Conservation (phyloP, 1,140 invertebrate species). For the Rhynchophorus ferrugineus region DNA sequence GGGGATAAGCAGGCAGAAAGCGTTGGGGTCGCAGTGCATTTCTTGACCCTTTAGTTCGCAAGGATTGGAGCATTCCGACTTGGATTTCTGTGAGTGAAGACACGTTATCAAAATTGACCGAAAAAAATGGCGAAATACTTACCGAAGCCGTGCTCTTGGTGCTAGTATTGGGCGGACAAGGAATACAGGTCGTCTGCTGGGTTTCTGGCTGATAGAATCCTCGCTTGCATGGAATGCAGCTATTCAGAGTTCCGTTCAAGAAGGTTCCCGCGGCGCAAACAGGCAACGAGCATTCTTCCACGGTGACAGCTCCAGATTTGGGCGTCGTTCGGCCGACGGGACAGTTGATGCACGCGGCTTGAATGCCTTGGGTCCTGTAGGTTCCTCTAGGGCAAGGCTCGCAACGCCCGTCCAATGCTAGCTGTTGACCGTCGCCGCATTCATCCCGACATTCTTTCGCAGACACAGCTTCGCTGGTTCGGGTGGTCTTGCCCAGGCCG, state of each 20-base stretch:
- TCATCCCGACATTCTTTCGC: slow-evolving; percentile 82
- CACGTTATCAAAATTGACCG: slow-evolving; percentile 8
- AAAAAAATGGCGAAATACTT: slow-evolving; percentile 40
- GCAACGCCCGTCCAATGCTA: slow-evolving; percentile 83
- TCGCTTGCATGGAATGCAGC: slow-evolving; percentile 82
- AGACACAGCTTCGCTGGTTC: slow-evolving; percentile 84
- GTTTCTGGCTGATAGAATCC: slow-evolving; percentile 88
- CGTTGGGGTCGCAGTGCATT: slow-evolving; percentile 81
- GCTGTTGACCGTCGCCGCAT: slow-evolving; percentile 82
- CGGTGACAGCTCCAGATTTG: slow-evolving; percentile 67
- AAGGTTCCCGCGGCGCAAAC: slow-evolving; percentile 79
- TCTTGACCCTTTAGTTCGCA: slow-evolving; percentile 79
- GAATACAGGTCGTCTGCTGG: slow-evolving; percentile 80
- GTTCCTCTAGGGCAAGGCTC: slow-evolving; percentile 86
- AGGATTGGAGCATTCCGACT: slow-evolving; percentile 84
- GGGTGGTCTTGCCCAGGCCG: slow-evolving; percentile 86
- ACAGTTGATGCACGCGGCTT: slow-evolving; percentile 82
- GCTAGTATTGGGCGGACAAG: slow-evolving; percentile 88
- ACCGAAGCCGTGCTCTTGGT: slow-evolving; percentile 74
- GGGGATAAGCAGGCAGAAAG: slow-evolving; percentile 77
- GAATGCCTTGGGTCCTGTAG: slow-evolving; percentile 69
- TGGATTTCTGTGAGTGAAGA: slow-evolving; percentile 51
- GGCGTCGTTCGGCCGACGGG: slow-evolving; percentile 84
- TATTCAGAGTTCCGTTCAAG: slow-evolving; percentile 75
- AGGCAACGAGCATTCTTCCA: slow-evolving; percentile 87